Evolutionary conservation across 1,140 invertebrate genomes (phyloP).

Genomic region (Lordiphosa clarofinis): DNA sequence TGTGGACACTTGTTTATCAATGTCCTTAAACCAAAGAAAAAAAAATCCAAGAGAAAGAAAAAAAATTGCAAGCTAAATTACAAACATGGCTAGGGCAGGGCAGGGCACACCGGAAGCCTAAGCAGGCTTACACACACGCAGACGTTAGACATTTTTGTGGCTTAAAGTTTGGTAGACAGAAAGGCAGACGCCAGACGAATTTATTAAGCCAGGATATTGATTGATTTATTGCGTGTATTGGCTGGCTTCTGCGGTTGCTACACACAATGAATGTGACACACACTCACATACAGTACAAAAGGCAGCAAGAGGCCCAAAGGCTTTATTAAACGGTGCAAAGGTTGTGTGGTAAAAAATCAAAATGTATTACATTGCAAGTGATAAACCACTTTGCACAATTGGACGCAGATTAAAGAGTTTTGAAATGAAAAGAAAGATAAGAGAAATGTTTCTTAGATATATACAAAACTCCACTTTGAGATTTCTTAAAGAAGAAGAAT

Average conservation of each 20-base stretch:
- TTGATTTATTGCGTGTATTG: constrained; percentile 52
- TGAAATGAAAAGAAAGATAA: no score
- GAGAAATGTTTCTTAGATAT: no score
- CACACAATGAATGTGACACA: constrained; percentile 44
- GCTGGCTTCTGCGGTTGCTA: constrained; percentile 15
- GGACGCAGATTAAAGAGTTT: no score
- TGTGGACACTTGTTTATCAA: constrained; percentile 49
- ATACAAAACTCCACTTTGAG: no score
- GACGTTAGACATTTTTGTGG: constrained; percentile 36
- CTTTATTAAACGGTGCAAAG: constrained; percentile 12
- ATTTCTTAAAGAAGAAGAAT: no score
- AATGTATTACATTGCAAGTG: constrained; percentile 7
- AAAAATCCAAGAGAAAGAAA: constrained; percentile 9
- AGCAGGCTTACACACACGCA: constrained; percentile 28
- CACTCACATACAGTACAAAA: not conserved
- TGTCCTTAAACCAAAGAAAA: constrained; percentile 19
- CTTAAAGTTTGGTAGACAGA: constrained; percentile 19
- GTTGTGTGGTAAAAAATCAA: not conserved
- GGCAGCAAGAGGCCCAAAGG: constrained; percentile 15
- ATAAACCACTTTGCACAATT: constrained; percentile 5
- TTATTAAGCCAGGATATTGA: constrained; percentile 49
- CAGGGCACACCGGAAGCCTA: constrained; percentile 18
- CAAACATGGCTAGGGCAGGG: constrained; percentile 1
- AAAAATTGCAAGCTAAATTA: constrained; percentile 39
- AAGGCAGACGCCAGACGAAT: constrained; percentile 23